Evolutionary conservation across 2,888 invertebrate genomes (phyloP).

Genomic region (Conomelus anceps): DNA sequence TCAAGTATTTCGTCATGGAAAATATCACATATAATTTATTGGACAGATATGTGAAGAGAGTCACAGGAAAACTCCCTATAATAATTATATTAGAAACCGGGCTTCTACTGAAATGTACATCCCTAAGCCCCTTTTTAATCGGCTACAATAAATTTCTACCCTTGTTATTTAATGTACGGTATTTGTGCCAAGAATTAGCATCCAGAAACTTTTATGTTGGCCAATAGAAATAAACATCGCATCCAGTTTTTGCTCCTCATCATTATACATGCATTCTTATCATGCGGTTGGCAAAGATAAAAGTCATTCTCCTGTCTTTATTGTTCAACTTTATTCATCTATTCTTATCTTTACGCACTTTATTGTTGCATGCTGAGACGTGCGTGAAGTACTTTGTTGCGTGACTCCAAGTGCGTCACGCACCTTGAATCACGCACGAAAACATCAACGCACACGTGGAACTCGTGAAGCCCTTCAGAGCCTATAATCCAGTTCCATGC

Average conservation of each 20-base stretch:
- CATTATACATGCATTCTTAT: not conserved
- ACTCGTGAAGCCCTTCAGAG: not conserved
- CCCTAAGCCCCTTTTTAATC: no score
- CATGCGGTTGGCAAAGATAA: not conserved
- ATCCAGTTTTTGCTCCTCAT: not conserved
- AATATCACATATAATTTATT: no score
- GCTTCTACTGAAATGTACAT: no score
- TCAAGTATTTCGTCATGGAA: no score
- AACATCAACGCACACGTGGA: not conserved
- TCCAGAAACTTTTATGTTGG: not conserved
- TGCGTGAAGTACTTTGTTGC: no score
- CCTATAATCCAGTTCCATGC: not conserved
- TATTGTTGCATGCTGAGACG: not conserved
- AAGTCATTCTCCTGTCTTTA: not conserved
- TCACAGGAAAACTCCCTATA: no score
- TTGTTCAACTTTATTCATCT: not conserved
- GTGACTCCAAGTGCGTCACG: no score
- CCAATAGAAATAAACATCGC: not conserved
- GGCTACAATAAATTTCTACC: no score
- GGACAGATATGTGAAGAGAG: no score
- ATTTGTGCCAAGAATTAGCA: no score
- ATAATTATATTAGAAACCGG: no score
- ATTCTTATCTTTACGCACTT: not conserved
- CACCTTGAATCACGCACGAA: not conserved
- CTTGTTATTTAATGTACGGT: no score